These are phyloP conservation scores for Aphelenchoides avenae DNA, from an alignment of 1,140 invertebrate genomes.

Conservation along the genomic window DNA sequence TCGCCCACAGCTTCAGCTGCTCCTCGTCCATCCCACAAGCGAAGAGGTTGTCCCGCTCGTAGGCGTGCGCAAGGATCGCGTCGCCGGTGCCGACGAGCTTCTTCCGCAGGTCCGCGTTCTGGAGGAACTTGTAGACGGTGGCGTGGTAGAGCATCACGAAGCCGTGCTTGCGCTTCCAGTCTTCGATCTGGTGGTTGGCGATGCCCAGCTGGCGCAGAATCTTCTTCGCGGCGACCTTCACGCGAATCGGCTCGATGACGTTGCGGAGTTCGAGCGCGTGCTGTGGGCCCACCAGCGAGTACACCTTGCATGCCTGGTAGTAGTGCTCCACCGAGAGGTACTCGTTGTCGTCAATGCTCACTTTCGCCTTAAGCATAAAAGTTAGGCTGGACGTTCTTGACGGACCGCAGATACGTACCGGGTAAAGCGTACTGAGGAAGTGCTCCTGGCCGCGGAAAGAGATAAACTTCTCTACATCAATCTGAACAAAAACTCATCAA, in stretches of 20 bases:
- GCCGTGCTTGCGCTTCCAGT: slow-evolving; percentile 37
- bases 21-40: slow-evolving; percentile 27
- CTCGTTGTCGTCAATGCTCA: slow-evolving; percentile 23
- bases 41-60: slow-evolving; percentile 35
- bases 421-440: slow-evolving; percentile 34
- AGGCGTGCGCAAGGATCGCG: slow-evolving; percentile 33
- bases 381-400: slow-evolving; percentile 3
- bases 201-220: slow-evolving; percentile 21
- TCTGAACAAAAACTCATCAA: too few relatives aligned
- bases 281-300: slow-evolving; percentile 30
- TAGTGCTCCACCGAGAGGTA: slow-evolving; percentile 45
- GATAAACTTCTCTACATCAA: slow-evolving; percentile 32
- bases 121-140: slow-evolving; percentile 29
- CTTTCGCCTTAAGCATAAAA: slow-evolving; percentile 21
- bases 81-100: slow-evolving; percentile 37
- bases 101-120: slow-evolving; percentile 29
- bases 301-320: slow-evolving; percentile 44
- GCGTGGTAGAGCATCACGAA: slow-evolving; percentile 31
- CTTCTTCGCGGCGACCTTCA: slow-evolving; percentile 30
- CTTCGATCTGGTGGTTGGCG: slow-evolving; percentile 17
- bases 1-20: slow-evolving; percentile 30
- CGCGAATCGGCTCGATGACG: slow-evolving; percentile 28
- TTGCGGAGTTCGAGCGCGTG: slow-evolving; percentile 23
- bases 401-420: slow-evolving; percentile 20
- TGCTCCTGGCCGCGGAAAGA: slow-evolving; percentile 34